Conservation (phyloP, 2,888 invertebrate species). For the Drosophila seclusa region DNA sequence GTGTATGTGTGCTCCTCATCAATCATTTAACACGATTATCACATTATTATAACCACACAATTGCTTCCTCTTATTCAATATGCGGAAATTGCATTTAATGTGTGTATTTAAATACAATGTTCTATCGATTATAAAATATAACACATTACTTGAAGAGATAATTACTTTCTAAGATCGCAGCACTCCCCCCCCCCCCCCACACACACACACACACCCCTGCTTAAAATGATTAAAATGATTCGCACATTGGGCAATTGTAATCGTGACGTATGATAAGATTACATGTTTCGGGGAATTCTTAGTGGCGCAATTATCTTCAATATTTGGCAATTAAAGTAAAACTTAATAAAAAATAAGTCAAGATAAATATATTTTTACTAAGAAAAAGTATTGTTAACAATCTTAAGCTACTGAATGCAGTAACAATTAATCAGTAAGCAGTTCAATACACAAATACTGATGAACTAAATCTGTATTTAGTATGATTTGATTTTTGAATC, state of each 20-base stretch:
- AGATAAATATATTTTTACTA: neutral
- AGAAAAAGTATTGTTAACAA: constrained; percentile 3
- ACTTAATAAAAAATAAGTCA: neutral
- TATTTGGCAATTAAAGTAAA: neutral
- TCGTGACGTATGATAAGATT: constrained; percentile 12
- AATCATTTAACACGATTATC: constrained; percentile 3
- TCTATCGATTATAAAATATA: neutral
- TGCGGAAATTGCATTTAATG: neutral
- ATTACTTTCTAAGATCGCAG: neutral
- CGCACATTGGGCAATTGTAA: neutral
- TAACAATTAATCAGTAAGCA: neutral
- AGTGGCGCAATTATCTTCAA: constrained; percentile 1
- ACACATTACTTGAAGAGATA: neutral
- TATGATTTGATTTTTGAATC: neutral
- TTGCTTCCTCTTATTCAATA: constrained; percentile 7
- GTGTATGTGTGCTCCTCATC: constrained; percentile 1
- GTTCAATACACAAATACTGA: constrained; percentile 1
- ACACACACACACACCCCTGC: too few relatives aligned
- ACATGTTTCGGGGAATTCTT: neutral
- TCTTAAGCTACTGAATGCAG: neutral
- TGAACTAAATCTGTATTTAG: neutral
- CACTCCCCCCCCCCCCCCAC: neutral
- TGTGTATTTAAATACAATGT: neutral
- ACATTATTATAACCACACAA: neutral
- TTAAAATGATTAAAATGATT: neutral